Percentiles rank a stretch among this genome's conserved stretches.
Conservation (phyloP, 2,797 vertebrate genomes). For the Hozukius guyotensis region DNA sequence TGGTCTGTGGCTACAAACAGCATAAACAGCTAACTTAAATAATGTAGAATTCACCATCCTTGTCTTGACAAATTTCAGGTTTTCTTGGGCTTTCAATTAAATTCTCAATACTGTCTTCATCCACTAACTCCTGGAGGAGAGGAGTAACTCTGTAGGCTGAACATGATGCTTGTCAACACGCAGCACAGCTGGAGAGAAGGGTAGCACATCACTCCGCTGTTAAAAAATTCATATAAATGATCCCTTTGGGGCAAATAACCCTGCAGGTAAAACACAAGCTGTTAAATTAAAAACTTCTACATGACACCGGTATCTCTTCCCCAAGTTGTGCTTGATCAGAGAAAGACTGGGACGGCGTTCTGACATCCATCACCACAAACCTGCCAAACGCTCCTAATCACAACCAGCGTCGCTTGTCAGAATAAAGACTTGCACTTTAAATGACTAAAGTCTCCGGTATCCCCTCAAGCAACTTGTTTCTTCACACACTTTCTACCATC, state of each 20-base stretch:
- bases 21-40: neutral
- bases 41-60: neutral
- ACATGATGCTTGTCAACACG: neutral
- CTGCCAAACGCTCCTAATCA: constrained; percentile 39
- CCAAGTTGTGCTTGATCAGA: constrained; percentile 34
- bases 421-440: constrained; percentile 18
- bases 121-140: neutral
- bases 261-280: constrained; percentile 49
- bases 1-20: neutral
- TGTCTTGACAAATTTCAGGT: neutral
- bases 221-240: constrained; percentile 28
- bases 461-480: constrained; percentile 15
- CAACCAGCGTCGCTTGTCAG: constrained; percentile 25
- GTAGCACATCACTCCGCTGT: neutral
- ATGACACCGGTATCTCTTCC: neutral
- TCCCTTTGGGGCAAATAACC: constrained; percentile 29
- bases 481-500: neutral
- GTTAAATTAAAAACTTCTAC: constrained; percentile 42
- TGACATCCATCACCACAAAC: constrained; percentile 44
- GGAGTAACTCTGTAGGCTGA: neutral
- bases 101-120: neutral
- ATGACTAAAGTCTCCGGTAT: constrained; percentile 13
- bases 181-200: constrained; percentile 11
- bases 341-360: constrained; percentile 14
- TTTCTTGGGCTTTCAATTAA: neutral